These are phyloP conservation scores for Orius insidiosus DNA, from an alignment of 1,140 invertebrate genomes.

Conservation along the genomic window DNA sequence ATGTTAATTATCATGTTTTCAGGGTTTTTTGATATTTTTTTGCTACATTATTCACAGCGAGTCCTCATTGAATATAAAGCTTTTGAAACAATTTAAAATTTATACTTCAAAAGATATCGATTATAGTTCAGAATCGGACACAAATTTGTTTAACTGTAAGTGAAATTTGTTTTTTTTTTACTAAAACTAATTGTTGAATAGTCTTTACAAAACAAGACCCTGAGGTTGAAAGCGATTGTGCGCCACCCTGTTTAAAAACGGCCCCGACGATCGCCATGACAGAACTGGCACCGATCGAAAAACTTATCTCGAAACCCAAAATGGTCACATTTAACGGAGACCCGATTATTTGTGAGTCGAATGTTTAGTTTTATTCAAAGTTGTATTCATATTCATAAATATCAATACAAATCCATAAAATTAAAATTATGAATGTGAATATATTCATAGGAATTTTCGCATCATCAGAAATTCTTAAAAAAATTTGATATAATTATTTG, in stretches of 20 bases:
- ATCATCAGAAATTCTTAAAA: too few species aligned
- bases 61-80: slow-evolving; percentile 20
- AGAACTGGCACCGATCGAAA: slow-evolving; percentile 9
- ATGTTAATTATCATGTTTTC: slow-evolving; percentile 19
- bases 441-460: too few species aligned
- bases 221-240: slow-evolving; percentile 22
- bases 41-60: slow-evolving; percentile 32
- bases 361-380: too few species aligned
- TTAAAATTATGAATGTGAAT: too few species aligned
- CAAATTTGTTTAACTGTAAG: slow-evolving; percentile 33
- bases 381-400: too few species aligned
- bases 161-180: slow-evolving; percentile 20
- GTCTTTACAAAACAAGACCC: slow-evolving; percentile 24
- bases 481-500: too few species aligned
- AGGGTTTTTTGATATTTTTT: slow-evolving; percentile 30
- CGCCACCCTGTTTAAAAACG: slow-evolving; percentile 14
- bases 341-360: neutral
- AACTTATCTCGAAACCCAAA: slow-evolving; percentile 7
- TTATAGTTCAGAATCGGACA: slow-evolving; percentile 28
- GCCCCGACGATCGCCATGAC: slow-evolving; percentile 5
- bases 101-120: slow-evolving; percentile 21
- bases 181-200: slow-evolving; percentile 18
- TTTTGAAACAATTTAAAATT: slow-evolving; percentile 20
- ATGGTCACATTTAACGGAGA: slow-evolving; percentile 9
- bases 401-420: too few species aligned